Conservation (phyloP, 2,888 invertebrate species). For the Tillus elongatus region DNA sequence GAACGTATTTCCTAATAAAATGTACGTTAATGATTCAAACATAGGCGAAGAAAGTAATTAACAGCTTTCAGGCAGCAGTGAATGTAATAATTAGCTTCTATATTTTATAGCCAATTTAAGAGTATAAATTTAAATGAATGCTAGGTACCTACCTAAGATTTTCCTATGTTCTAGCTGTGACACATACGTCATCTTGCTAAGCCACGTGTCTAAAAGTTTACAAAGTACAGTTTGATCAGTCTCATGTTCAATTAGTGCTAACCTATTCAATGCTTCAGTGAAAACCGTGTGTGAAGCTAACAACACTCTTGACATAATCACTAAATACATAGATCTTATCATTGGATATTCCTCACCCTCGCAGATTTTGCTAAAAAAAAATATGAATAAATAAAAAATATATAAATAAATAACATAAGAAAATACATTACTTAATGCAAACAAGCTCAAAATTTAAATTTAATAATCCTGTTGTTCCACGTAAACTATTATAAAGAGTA, state of each 20-base stretch:
- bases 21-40: too few species aligned
- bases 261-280: conserved; percentile 48
- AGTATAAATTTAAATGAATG: too few species aligned
- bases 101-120: too few species aligned
- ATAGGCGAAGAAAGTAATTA: too few species aligned
- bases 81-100: too few species aligned
- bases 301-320: conserved; percentile 69
- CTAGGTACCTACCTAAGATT: conserved; percentile 63
- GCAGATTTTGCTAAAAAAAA: conserved; percentile 51
- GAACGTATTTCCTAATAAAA: too few species aligned
- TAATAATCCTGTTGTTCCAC: too few species aligned
- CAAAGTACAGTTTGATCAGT: conserved; percentile 58
- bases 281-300: conserved; percentile 59
- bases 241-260: conserved; percentile 41
- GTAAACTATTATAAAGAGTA: too few species aligned
- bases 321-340: conserved; percentile 69
- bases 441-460: too few species aligned
- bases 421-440: too few species aligned
- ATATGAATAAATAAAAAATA: conserved; percentile 8
- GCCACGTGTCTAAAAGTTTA: conserved; percentile 67
- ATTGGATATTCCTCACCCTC: conserved; percentile 62
- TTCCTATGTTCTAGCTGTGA: conserved; percentile 75
- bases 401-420: conserved; percentile 10
- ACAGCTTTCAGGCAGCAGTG: too few species aligned
- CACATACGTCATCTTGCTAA: conserved; percentile 67